A percentile compares a stretch with the other conserved stretches of the same genome.
Conservation (phyloP, 2,797 vertebrate species). For the Micrastur ruficollis region DNA sequence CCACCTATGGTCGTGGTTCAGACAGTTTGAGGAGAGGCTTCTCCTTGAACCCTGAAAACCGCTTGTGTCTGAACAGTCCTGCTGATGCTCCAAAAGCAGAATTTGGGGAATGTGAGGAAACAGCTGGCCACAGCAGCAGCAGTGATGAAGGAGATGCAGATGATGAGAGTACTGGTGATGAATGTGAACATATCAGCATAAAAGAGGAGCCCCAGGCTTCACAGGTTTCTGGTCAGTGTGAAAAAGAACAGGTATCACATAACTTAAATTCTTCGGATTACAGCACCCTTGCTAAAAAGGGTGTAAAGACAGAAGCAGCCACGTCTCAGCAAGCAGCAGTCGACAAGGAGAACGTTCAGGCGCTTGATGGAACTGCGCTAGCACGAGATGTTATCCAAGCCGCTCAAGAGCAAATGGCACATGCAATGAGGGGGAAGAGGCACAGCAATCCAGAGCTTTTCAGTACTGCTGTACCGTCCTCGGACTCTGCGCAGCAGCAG, state of each 20-base stretch:
- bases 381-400: slow-evolving; percentile 82
- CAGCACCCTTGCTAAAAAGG: slow-evolving; percentile 40
- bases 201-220: slow-evolving; percentile 69
- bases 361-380: slow-evolving; percentile 50
- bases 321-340: slow-evolving; percentile 39
- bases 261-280: not conserved
- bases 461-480: not conserved
- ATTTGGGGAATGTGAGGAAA: slow-evolving; percentile 67
- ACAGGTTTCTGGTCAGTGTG: not conserved
- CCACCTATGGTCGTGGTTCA: slow-evolving; percentile 90
- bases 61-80: slow-evolving; percentile 60
- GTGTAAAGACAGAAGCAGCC: slow-evolving; percentile 72
- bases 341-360: slow-evolving; percentile 47
- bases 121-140: slow-evolving; percentile 40
- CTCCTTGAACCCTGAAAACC: slow-evolving; percentile 57
- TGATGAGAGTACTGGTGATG: slow-evolving; percentile 57
- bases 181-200: slow-evolving; percentile 25
- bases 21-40: slow-evolving; percentile 84
- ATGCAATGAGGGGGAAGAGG: slow-evolving; percentile 72
- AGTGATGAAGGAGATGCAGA: slow-evolving; percentile 62
- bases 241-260: not conserved
- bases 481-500: slow-evolving; percentile 52
- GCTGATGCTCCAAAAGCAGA: slow-evolving; percentile 73
- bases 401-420: slow-evolving; percentile 77
- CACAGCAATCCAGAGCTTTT: slow-evolving; percentile 78